Conservation (phyloP, 2,888 invertebrate species). For the Adineta ricciae region DNA sequence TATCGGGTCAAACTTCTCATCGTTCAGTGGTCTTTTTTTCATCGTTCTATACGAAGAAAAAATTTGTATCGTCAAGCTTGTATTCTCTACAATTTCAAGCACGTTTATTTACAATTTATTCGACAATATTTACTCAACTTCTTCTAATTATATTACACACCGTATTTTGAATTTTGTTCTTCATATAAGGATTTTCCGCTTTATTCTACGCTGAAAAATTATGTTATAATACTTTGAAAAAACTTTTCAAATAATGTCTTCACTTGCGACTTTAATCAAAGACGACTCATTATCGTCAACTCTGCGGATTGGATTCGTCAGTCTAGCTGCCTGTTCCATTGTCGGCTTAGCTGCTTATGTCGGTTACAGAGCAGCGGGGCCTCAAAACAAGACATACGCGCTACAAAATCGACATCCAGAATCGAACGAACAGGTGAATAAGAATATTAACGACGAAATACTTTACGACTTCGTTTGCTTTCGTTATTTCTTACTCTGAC, state of each 20-base stretch:
- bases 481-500: too few species aligned
- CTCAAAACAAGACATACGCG: not conserved
- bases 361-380: not conserved
- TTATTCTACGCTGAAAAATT: too few species aligned
- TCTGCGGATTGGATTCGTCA: not conserved
- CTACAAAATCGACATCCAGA: not conserved
- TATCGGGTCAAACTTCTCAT: not conserved
- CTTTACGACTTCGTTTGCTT: too few species aligned
- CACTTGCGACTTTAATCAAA: not conserved
- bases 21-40: not conserved
- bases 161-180: not conserved
- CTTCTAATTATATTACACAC: not conserved
- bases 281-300: not conserved
- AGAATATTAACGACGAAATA: too few species aligned
- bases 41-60: not conserved
- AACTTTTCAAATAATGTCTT: not conserved
- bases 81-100: too few species aligned
- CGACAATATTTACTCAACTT: not conserved
- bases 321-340: not conserved
- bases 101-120: not conserved
- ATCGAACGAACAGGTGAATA: not conserved
- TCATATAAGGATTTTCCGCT: not conserved
- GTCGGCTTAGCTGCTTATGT: not conserved
- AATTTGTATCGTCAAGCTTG: too few species aligned
- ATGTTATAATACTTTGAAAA: not conserved